Evolutionary conservation across 2,797 vertebrate species (phyloP), one percentile per base, ranked within the genome.

Genomic region (Percopsis omiscomaycus): DNA sequence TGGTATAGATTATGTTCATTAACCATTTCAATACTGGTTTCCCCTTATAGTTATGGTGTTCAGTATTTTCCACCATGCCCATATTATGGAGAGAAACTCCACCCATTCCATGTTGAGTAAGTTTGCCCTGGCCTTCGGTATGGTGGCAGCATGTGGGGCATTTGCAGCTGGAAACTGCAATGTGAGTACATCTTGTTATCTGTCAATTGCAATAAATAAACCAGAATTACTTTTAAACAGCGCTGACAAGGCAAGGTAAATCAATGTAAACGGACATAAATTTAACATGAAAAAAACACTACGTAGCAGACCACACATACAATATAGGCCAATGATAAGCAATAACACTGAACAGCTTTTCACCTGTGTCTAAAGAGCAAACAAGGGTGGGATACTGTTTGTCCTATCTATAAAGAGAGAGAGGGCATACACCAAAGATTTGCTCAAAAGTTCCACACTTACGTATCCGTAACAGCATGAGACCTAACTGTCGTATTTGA

Each of bases 81-180:
- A 94, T 28, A 75, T 94, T 27, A 61, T 94, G 86, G 89, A 92
- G 61, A 90, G 28, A 68, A 82, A 90, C 37, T 1, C 56, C 1
- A 67, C 66, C 10, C 74, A 91, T 4, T 73, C 77, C 16, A 63
- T 86, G 58, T 56, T 90, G 74, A 93, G 92, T 69, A 91, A 67
- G 75, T 28, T 70, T 45, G 90, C 89, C 0, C 10, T 92, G 74
- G 74, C 72, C 11, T 86, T 91, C 4, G 93, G 92, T 6, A 59
- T 90, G 49, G 79, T 90, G 32, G 68, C 91, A 1, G 60, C 89
- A 3, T 0, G 77, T 3, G 92, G 92, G 9, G 86, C 91, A 0
- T 94, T 94, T 11, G 0, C 75, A 8, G 91, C 91, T 55, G 93
- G 91, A 59, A 94, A 93, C 84, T 93, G 91, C 61, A 93, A 94